A percentile compares a stretch with the other conserved stretches of the same genome.
Conservation (phyloP, 2,113 vertebrate species). For the Sorex fumeus region DNA sequence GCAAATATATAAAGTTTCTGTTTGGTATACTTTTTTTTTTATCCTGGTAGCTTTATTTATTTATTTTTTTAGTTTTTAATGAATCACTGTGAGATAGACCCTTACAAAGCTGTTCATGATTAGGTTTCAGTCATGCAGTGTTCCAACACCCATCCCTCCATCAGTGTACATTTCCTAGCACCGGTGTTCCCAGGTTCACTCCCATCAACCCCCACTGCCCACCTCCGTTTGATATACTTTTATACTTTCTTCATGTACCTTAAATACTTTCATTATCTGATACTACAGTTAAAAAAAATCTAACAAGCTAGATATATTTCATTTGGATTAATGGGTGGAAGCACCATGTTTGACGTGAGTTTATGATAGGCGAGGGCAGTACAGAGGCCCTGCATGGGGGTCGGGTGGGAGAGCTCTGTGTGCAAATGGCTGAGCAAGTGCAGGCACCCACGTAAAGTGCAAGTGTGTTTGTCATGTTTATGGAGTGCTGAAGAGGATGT, state of each 20-base stretch:
- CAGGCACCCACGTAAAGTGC: not conserved
- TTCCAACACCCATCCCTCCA: no score
- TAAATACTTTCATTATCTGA: constrained; percentile 4
- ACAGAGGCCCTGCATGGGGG: not conserved
- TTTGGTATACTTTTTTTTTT: not conserved
- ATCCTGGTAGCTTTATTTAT: no score
- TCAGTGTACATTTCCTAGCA: no score
- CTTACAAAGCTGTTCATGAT: no score
- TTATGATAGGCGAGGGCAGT: not conserved
- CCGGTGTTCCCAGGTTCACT: no score
- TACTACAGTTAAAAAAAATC: constrained; percentile 7
- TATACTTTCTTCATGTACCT: constrained; percentile 9
- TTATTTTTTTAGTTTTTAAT: no score
- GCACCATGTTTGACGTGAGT: not conserved
- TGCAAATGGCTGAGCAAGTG: not conserved
- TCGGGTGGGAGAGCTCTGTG: not conserved
- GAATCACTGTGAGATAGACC: no score
- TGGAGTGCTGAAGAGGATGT: not conserved
- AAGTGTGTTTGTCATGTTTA: constrained; percentile 2
- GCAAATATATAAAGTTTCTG: not conserved
- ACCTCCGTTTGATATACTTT: not conserved
- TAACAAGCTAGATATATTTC: not conserved
- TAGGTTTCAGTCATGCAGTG: no score
- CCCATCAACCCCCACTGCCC: no score
- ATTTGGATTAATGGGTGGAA: not conserved